phyloP scores from a whole-genome alignment of 1,140 invertebrate species.

The Ostrea edulis region DNA sequence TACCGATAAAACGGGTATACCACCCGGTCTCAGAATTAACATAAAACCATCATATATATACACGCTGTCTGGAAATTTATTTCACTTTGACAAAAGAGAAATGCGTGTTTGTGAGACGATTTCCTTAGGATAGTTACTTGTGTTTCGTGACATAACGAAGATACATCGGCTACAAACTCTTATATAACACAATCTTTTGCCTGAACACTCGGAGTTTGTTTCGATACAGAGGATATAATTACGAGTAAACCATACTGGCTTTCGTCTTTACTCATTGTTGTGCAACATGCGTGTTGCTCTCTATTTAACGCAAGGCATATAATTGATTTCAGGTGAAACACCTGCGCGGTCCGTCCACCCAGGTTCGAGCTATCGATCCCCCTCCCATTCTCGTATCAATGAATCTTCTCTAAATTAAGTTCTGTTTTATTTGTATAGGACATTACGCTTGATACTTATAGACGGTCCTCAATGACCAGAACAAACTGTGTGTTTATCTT shows the following conservation, averaged over 20 bases:
- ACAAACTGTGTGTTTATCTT: conserved; percentile 29
- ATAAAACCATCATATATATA: background rate
- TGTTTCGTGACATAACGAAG: background rate
- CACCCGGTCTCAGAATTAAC: background rate
- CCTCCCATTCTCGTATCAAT: background rate
- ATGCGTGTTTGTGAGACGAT: background rate
- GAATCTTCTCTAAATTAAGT: conserved; percentile 14
- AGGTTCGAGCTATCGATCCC: conserved; percentile 17
- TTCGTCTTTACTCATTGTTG: background rate
- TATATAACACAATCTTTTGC: no score
- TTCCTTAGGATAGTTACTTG: background rate
- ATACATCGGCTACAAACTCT: no score
- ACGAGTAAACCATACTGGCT: background rate
- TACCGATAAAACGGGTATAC: background rate
- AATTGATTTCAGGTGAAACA: conserved; percentile 35
- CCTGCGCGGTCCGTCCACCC: conserved; percentile 12
- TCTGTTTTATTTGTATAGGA: background rate
- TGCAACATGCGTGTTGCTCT: background rate
- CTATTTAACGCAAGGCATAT: conserved; percentile 7
- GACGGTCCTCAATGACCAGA: background rate
- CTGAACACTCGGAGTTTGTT: background rate
- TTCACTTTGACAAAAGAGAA: background rate
- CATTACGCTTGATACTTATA: conserved; percentile 22
- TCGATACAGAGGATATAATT: background rate
- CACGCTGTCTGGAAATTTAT: background rate